Evolutionary conservation across 2,888 invertebrate species (phyloP).

Genomic region (Saturnia pavonia): DNA sequence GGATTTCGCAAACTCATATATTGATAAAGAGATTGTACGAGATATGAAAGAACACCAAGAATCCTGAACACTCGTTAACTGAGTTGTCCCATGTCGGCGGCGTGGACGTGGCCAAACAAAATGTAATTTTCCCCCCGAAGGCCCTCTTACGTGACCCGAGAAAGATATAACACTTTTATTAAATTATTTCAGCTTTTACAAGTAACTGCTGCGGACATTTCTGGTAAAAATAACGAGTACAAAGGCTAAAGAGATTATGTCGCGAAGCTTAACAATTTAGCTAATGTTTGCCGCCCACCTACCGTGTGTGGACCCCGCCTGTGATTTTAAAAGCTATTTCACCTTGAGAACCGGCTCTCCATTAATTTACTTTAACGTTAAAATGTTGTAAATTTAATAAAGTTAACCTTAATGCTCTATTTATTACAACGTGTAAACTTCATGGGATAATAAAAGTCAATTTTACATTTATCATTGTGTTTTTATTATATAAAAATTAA

Average conservation of each 20-base stretch:
- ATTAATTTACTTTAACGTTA: conserved; percentile 43
- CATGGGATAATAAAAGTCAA: not conserved
- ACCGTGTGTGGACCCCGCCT: conserved; percentile 32
- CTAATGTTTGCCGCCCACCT: conserved; percentile 35
- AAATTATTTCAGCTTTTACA: conserved; percentile 77
- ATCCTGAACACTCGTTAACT: conserved; percentile 76
- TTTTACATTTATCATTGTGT: not conserved
- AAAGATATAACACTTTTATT: conserved; percentile 79
- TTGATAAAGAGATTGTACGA: conserved; percentile 59
- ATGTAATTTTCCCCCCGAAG: conserved; percentile 78
- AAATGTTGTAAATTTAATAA: conserved; percentile 39
- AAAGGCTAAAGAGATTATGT: conserved; percentile 61
- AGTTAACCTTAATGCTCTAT: conserved; percentile 28
- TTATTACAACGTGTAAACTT: not conserved
- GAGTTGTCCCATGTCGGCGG: conserved; percentile 73
- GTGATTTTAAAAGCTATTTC: conserved; percentile 46
- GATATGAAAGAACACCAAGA: conserved; percentile 73
- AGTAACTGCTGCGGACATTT: conserved; percentile 65
- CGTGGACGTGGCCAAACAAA: conserved; percentile 76
- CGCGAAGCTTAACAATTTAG: conserved; percentile 43
- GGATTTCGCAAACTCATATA: conserved; percentile 44
- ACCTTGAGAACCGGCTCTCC: conserved; percentile 38
- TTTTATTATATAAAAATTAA: too few relatives aligned
- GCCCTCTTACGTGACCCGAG: conserved; percentile 78
- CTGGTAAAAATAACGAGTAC: conserved; percentile 59